A percentile compares a stretch with the other conserved stretches of the same genome.
Conservation (phyloP, 2,888 invertebrate genomes). For the Dendrolimus houi region DNA sequence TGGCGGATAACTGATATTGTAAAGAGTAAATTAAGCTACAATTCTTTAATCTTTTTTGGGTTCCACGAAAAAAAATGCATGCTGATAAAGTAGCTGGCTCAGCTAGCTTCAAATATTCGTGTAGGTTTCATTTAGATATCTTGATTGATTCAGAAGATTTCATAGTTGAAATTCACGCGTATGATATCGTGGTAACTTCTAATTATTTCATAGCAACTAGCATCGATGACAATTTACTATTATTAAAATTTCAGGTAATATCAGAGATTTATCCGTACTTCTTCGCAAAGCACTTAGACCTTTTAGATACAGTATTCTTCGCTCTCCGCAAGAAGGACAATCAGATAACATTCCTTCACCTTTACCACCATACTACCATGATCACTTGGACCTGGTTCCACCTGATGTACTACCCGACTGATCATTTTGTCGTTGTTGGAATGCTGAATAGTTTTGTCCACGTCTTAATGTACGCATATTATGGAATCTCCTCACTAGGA, state of each 20-base stretch:
- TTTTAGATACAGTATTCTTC: conserved; percentile 91
- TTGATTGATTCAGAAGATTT: no score
- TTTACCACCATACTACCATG: conserved; percentile 90
- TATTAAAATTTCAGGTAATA: conserved; percentile 37
- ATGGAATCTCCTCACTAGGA: conserved; percentile 84
- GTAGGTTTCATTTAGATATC: no score
- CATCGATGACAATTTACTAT: background rate
- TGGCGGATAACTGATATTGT: no score
- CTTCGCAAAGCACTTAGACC: conserved; percentile 85
- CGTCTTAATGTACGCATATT: conserved; percentile 89
- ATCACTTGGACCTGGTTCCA: conserved; percentile 88
- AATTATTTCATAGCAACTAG: no score
- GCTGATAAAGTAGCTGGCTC: no score
- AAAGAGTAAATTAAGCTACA: no score
- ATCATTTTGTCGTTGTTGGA: conserved; percentile 85
- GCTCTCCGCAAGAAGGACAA: conserved; percentile 86
- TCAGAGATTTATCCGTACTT: conserved; percentile 81
- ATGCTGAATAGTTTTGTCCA: conserved; percentile 86
- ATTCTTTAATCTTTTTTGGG: no score
- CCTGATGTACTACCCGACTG: conserved; percentile 83
- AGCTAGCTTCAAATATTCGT: no score
- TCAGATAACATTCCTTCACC: conserved; percentile 91
- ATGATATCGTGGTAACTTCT: no score
- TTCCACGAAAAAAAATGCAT: no score
- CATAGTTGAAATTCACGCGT: no score